Evolutionary conservation across 2,888 invertebrate genomes (phyloP).

Genomic region (Eupithecia dodoneata): DNA sequence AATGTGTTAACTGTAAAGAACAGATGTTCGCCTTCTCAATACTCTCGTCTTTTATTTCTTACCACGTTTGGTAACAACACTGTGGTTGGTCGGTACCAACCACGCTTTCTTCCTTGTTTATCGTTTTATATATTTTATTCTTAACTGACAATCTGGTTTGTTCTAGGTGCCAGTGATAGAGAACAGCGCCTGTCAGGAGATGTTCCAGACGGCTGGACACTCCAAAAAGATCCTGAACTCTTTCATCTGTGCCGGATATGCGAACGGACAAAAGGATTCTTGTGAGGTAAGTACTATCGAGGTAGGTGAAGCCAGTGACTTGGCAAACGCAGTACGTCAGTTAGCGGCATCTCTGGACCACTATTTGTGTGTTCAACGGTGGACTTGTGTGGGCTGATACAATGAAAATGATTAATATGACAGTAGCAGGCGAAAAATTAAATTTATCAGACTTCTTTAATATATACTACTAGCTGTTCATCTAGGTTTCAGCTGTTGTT

Average conservation of each 20-base stretch:
- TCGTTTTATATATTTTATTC: too few species aligned
- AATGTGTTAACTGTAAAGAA: background rate
- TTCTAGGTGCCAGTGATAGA: conserved; percentile 93
- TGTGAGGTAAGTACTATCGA: conserved; percentile 88
- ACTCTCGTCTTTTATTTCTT: conserved; percentile 23
- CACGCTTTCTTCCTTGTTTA: too few species aligned
- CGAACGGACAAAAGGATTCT: conserved; percentile 95
- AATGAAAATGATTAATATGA: background rate
- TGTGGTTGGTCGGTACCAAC: too few species aligned
- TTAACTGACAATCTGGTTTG: too few species aligned
- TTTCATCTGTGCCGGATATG: conserved; percentile 96
- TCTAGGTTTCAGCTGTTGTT: too few species aligned
- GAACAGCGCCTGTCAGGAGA: conserved; percentile 95
- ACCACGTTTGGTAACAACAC: too few species aligned
- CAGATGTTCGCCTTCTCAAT: conserved; percentile 7
- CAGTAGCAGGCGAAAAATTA: too few species aligned
- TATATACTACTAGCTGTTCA: too few species aligned
- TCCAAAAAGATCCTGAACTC: conserved; percentile 93
- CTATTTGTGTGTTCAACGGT: too few species aligned
- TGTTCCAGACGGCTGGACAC: conserved; percentile 96
- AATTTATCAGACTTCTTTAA: background rate
- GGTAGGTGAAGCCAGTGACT: background rate
- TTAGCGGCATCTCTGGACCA: background rate
- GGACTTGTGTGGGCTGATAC: too few species aligned
- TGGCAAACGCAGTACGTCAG: background rate